These are phyloP conservation scores for Bujurquina vittata DNA, from an alignment of 2,113 vertebrate species.

Conservation along the genomic window DNA sequence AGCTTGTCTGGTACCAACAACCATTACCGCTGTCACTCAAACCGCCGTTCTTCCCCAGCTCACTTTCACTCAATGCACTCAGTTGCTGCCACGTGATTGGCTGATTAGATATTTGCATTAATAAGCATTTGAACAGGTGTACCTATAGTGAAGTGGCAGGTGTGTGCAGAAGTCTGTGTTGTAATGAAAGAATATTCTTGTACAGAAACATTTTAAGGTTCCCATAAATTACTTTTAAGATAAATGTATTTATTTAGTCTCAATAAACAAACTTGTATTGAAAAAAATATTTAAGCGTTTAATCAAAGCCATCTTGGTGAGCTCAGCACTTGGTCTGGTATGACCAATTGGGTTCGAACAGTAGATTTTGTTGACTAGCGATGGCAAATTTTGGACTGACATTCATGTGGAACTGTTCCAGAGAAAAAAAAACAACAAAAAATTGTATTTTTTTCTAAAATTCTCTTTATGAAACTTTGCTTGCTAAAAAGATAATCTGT, in stretches of 20 bases:
- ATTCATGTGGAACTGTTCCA: too few relatives aligned
- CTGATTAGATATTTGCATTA: not conserved
- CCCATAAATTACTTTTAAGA: not conserved
- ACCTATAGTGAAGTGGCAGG: too few relatives aligned
- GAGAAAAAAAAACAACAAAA: not conserved
- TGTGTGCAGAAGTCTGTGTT: not conserved
- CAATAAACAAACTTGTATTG: not conserved
- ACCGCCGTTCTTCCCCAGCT: not conserved
- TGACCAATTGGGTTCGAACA: not conserved
- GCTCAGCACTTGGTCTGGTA: not conserved
- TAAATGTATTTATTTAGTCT: not conserved
- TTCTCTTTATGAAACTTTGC: not conserved
- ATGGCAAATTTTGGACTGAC: too few relatives aligned
- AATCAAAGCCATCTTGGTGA: rapidly evolving
- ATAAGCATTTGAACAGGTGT: not conserved
- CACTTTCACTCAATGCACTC: not conserved
- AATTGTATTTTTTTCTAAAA: not conserved
- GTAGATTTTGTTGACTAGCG: not conserved
- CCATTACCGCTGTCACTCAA: not conserved
- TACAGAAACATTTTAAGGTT: too few relatives aligned
- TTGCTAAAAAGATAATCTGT: not conserved
- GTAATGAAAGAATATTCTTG: not conserved
- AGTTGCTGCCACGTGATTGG: rapidly evolving
- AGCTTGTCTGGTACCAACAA: not conserved
- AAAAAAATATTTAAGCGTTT: not conserved